Evolutionary conservation across 2,888 invertebrate genomes (phyloP).

Genomic region (Zaprionus obscuricornis): DNA sequence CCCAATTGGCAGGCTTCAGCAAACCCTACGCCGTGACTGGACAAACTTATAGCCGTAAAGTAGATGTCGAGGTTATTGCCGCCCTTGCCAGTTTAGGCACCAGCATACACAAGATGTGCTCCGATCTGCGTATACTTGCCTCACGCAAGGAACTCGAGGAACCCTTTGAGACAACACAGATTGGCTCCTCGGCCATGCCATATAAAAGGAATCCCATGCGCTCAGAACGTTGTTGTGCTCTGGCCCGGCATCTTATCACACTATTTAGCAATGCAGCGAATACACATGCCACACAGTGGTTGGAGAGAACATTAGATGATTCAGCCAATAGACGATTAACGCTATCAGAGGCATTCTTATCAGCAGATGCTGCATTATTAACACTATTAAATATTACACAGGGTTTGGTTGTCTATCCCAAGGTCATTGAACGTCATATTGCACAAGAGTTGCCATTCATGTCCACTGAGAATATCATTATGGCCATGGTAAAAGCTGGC

Average conservation of each 20-base stretch:
- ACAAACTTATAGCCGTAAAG: conserved; percentile 97
- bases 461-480: conserved; percentile 98
- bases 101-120: conserved; percentile 97
- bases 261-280: conserved; percentile 91
- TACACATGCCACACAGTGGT: conserved; percentile 96
- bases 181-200: conserved; percentile 99
- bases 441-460: conserved; percentile 97
- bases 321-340: conserved; percentile 97
- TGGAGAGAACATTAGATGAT: conserved; percentile 98
- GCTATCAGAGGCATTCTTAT: conserved; percentile 95
- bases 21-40: conserved; percentile 95
- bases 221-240: conserved; percentile 96
- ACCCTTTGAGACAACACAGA: conserved; percentile 97
- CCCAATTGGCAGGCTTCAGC: conserved; percentile 94
- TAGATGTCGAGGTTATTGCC: conserved; percentile 92
- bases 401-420: conserved; percentile 97
- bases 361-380: conserved; percentile 94
- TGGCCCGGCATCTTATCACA: conserved; percentile 95
- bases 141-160: conserved; percentile 98
- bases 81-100: conserved; percentile 93
- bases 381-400: conserved; percentile 97
- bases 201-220: conserved; percentile 99
- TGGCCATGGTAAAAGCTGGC: conserved; percentile 98
- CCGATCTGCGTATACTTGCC: conserved; percentile 95
- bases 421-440: conserved; percentile 94